Base-by-base conservation (phyloP, 2,113 vertebrate genomes). In the Ceuthmochares aereus region DNA sequence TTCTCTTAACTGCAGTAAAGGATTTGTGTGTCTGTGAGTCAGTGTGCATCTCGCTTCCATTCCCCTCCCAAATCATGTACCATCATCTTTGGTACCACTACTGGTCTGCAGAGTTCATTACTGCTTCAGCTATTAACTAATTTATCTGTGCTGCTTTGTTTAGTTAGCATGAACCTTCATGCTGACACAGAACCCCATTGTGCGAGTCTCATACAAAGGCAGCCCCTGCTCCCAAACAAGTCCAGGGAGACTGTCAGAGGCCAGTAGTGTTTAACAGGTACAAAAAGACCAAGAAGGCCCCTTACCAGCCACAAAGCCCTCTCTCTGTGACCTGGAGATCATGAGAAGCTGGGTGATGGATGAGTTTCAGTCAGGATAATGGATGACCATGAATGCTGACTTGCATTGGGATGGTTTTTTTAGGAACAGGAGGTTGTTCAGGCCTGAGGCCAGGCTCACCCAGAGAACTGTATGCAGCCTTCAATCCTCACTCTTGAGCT, bases 151-250 rank as follows among this genome's bases (percentile, higher is more conserved):
- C 42, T 51, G 25, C 45, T 55, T 67, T 5, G 1, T 34, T 37
- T 30, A 16, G 22, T 43, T 55, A 13, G 40, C 7, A 51, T 42
- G 36, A 72, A 17, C 45, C 14, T 72, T 66, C n/a, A 34, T 7
- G 11, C 34, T 70, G 64, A 6, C 4, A 9, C n/a, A 59, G 51
- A 77, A 70, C 5, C 6, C 4, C 4, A 9, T 47, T 0, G 0
- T 47, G 37, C 18, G 23, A 59, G 18, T 32, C 59, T 68, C 67
- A 13, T 43, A 25, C 30, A 74, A 79, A 51, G 34, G 19, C 55
- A 67, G 10, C 8, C 4, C 7, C 5, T 2, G 1, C n/a, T 54
- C n/a, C 51, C 54, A 73, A 51, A 25, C 16, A 40, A 36, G 21
- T 29, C 27, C 19, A 42, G 40, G 15, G 47, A 84, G 11, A 30